Base-by-base conservation (phyloP, 1,140 invertebrate species). In the Cecropterus lyciades region DNA sequence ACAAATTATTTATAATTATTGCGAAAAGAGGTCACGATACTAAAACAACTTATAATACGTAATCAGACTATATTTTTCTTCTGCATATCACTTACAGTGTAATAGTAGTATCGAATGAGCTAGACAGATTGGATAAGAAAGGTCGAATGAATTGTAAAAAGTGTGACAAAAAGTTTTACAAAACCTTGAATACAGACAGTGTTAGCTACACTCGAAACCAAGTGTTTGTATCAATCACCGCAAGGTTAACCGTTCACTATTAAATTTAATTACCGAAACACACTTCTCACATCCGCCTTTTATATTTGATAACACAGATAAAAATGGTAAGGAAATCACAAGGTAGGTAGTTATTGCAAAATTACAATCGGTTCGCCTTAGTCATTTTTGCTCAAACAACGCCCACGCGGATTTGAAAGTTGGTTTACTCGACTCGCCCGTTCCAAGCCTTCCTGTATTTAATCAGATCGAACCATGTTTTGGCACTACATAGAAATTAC, bases 261-360 rank as follows among this genome's bases (percentile, higher is more conserved):
- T 52, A 64, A 67, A 67, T 70, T 68, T 65, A 52, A 67, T 11
- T 55, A 52, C 55, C 15, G 40, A 67, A 45, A 20, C 33, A 17
- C 42, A 56, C 67, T 65, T 43, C n/a, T n/a, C n/a, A 70, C 49
- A 72, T 77, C 75, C 75, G 75, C 75, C 66, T 77, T 76, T 66
- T 72, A 67, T 49, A 27, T 56, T 56, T 59, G 43, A 42, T 27
- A 30, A 46, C 42, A 45, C 24, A 46, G 55, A 43, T 43, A 43
- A 56, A 43, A 56, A 27, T 27, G 48, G 20, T n/a, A 13, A 51
- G 48, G 17, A 51, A 51, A 51, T 17, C 16, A 11, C 15, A 13
- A 1, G 7, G 10, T 40, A n/a, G 1, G 37, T 40, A 40, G 11
- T 0, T 40, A 40, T 40, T 40, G 37, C 37, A n/a, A 11, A 40